Evolutionary conservation across 1,140 invertebrate genomes (phyloP).

Genomic region (Trichonephila inaurata): DNA sequence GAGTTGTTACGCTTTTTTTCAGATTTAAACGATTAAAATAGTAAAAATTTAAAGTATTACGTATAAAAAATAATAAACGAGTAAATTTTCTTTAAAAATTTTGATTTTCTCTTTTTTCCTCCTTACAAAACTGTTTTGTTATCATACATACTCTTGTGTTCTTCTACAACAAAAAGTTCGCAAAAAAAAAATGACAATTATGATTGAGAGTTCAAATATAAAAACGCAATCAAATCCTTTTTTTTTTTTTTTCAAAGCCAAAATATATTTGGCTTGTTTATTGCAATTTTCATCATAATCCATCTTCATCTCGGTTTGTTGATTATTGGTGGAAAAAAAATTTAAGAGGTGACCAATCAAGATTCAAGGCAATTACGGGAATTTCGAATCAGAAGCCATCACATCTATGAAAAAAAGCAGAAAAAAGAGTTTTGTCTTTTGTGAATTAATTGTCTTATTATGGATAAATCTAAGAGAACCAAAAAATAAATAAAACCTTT

Average conservation of each 20-base stretch:
- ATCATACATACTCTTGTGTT: too few species aligned
- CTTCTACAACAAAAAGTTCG: too few species aligned
- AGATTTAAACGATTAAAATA: too few species aligned
- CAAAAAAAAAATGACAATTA: too few species aligned
- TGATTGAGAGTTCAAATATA: neutral
- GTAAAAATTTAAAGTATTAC: too few species aligned
- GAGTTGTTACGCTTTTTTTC: too few species aligned
- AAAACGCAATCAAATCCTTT: neutral
- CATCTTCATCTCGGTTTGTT: neutral
- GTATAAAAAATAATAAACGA: too few species aligned
- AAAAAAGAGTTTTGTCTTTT: neutral
- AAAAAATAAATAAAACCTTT: constrained; percentile 27
- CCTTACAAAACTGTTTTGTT: too few species aligned
- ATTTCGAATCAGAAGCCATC: neutral
- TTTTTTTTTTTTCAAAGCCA: neutral
- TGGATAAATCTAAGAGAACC: constrained; percentile 6
- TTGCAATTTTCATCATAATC: neutral
- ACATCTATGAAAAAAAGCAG: constrained; percentile 9
- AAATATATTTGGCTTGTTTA: neutral
- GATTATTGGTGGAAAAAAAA: constrained; percentile 1
- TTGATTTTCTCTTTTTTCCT: too few species aligned
- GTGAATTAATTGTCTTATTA: constrained; percentile 70
- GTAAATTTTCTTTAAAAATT: too few species aligned
- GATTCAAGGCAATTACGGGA: constrained; percentile 31
- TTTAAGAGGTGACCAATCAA: neutral